phyloP scores from a whole-genome alignment of 2,888 invertebrate genomes.

The Chirona hameri region DNA sequence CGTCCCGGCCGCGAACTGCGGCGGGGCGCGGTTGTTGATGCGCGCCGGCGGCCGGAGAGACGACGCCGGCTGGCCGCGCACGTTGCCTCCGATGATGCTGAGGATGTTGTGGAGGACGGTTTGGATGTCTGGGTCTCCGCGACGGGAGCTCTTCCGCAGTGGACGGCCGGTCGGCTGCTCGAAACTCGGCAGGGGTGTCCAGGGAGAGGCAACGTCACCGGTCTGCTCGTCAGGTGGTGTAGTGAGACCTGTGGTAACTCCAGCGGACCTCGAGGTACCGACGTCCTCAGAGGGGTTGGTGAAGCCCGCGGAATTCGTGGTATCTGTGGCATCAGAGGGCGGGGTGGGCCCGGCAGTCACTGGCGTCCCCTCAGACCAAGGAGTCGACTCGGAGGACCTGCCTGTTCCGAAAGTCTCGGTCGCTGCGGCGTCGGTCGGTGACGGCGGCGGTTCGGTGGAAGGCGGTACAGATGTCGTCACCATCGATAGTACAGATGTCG shows the following conservation, averaged over 20 bases:
- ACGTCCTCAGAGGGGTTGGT: neutral
- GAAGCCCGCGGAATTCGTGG: neutral
- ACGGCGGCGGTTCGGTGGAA: too few species aligned
- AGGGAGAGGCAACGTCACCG: neutral
- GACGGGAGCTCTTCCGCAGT: neutral
- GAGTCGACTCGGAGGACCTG: neutral
- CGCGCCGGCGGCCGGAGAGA: constrained; percentile 31
- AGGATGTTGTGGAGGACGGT: constrained; percentile 23
- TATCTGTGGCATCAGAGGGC: neutral
- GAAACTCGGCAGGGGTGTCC: neutral
- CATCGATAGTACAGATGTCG: too few species aligned
- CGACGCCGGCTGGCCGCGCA: neutral
- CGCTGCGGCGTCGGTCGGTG: too few species aligned
- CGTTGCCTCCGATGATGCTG: constrained; percentile 8
- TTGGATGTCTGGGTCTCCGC: neutral
- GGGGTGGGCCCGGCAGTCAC: neutral
- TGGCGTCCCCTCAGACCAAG: neutral
- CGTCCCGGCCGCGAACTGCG: constrained; percentile 39
- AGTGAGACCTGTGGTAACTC: neutral
- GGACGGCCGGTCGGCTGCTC: neutral
- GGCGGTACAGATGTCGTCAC: too few species aligned
- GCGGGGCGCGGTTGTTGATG: constrained; percentile 68
- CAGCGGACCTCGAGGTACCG: neutral
- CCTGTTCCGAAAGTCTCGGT: too few species aligned
- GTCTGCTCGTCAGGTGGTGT: neutral